These are phyloP conservation scores for Agrotis ipsilon DNA, from an alignment of 2,888 invertebrate genomes.

Conservation along the genomic window DNA sequence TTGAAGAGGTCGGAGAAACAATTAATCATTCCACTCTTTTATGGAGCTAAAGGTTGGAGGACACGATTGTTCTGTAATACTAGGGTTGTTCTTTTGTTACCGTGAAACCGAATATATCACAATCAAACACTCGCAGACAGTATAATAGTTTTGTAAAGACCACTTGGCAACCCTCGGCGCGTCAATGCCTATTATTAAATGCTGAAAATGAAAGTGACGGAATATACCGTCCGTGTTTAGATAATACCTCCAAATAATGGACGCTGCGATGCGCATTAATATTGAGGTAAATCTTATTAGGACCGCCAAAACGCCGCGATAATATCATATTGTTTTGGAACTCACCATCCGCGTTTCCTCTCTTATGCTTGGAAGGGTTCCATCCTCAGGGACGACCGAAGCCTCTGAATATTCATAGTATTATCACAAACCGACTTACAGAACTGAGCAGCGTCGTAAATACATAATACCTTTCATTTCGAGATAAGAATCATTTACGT, in stretches of 20 bases:
- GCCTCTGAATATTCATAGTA: slow-evolving; percentile 89
- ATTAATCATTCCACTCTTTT: slow-evolving; percentile 90
- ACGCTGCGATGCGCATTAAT: slow-evolving; percentile 89
- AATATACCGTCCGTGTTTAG: slow-evolving; percentile 81
- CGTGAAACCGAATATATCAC: slow-evolving; percentile 75
- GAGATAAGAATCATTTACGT: slow-evolving; percentile 76
- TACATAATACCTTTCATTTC: slow-evolving; percentile 81
- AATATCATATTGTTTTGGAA: slow-evolving; percentile 90
- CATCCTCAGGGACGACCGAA: slow-evolving; percentile 85
- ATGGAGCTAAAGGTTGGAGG: slow-evolving; percentile 87
- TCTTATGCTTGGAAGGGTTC: slow-evolving; percentile 89
- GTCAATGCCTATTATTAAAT: slow-evolving; percentile 71
- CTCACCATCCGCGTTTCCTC: slow-evolving; percentile 88
- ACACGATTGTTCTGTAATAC: slow-evolving; percentile 87
- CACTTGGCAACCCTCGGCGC: slow-evolving; percentile 67
- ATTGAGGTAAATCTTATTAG: slow-evolving; percentile 91
- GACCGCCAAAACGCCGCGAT: slow-evolving; percentile 89
- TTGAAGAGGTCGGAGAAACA: slow-evolving; percentile 90
- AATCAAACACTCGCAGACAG: slow-evolving; percentile 66
- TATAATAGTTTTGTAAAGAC: slow-evolving; percentile 74
- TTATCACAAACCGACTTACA: slow-evolving; percentile 87
- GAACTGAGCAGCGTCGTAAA: slow-evolving; percentile 84
- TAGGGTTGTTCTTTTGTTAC: slow-evolving; percentile 84
- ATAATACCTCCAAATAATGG: slow-evolving; percentile 89
- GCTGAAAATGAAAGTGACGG: slow-evolving; percentile 76